phyloP scores from a whole-genome alignment of 2,113 vertebrate genomes.

The Sander lucioperca region DNA sequence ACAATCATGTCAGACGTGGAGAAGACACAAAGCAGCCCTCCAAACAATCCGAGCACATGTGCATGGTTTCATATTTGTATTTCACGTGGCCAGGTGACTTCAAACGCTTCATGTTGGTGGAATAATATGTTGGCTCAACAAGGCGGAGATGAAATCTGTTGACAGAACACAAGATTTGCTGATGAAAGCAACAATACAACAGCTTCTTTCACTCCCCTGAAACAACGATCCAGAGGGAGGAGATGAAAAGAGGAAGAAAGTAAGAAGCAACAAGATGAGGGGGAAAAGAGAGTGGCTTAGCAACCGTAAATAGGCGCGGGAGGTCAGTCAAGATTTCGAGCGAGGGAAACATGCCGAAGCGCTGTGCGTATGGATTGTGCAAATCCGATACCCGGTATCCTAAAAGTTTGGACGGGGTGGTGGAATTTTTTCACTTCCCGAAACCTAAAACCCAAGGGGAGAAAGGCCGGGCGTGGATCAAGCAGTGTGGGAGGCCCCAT shows the following conservation, averaged over 20 bases:
- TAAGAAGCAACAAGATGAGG: too few species aligned
- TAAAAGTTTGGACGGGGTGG: too few species aligned
- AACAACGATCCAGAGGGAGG: background rate
- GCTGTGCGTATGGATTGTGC: too few species aligned
- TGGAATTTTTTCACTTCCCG: too few species aligned
- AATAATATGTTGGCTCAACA: slow-evolving; percentile 39
- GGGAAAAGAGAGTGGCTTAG: background rate
- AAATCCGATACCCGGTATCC: too few species aligned
- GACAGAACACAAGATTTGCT: slow-evolving; percentile 36
- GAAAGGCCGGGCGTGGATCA: too few species aligned
- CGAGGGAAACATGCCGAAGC: too few species aligned
- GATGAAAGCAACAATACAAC: slow-evolving; percentile 11
- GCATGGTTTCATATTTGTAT: background rate
- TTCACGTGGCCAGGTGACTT: slow-evolving; percentile 11
- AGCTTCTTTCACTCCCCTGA: slow-evolving; percentile 12
- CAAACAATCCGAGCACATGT: background rate
- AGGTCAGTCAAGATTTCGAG: too few species aligned
- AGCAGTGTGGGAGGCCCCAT: too few species aligned
- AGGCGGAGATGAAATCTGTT: slow-evolving; percentile 28
- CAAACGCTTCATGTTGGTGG: slow-evolving; percentile 25
- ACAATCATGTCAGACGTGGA: background rate
- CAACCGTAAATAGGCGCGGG: too few species aligned
- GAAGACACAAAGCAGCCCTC: background rate
- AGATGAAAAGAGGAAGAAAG: background rate
- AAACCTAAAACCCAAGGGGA: too few species aligned